Base-by-base conservation (phyloP, 2,888 invertebrate species). In the Sesia apiformis region DNA sequence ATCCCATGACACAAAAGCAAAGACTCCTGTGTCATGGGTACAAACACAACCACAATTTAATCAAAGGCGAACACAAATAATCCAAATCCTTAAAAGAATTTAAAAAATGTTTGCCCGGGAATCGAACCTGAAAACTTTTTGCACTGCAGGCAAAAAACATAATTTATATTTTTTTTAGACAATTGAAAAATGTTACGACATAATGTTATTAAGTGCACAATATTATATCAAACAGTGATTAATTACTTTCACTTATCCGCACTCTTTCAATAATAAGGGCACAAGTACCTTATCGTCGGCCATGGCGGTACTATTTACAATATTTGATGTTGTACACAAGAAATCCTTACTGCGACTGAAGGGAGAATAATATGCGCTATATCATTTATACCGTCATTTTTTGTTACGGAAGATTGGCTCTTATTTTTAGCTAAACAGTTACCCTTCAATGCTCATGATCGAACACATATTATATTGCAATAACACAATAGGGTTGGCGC, bases 381-480 rank as follows among this genome's bases (percentile, higher is more conserved):
- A 66, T 66, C 65, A 79, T 86, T 80, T 87, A 85, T 83, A 83
- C 67, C 64, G 63, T 61, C 55, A 60, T 65, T 66, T 71, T 64
- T 76, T 70, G 82, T 76, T 67, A 84, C 78, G 81, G 78, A 74
- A 70, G 73, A 77, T 75, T 82, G 80, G 64, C 60, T 64, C 61
- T 70, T 70, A 77, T 78, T 80, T 80, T 81, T 80, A 77, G 67
- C 52, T n/a, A 7, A 68, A 62, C 62, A 65, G 80, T 83, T 75
- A 82, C 74, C 78, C 84, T 84, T 81, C 84, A 81, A 68, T 81
- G 84, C 66, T 73, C 75, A 67, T 76, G 76, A 73, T 72, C 74
- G 63, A 67, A 67, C 69, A 66, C 69, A 72, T 81, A 81, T 82
- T 71, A 70, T 64, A 64, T 81, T 80, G 64, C 81, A 74, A 49